Base-by-base conservation (phyloP, 2,797 vertebrate species). In the Squalus acanthias region DNA sequence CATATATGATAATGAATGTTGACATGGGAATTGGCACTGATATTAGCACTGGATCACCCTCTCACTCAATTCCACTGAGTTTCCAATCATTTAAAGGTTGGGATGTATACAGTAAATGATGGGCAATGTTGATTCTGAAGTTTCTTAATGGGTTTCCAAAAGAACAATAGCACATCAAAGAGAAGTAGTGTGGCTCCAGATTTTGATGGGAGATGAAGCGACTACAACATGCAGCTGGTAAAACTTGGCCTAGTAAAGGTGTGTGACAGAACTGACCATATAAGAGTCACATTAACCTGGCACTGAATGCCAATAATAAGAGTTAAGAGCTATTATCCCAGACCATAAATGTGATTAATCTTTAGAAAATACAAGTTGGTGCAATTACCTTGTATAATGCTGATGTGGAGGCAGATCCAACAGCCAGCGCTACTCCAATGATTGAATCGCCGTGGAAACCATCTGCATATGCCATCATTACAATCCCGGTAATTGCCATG, bases 391-490 rank as follows among this genome's bases (percentile, higher is more conserved):
- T 99, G 96, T 99, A 99, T 1, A 99, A 97, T 0, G 99, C 99
- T 24, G 99, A 99, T 0, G 99, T 99, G 20, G 99, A 99, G 96
- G 99, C 99, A 1, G 99, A 99, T 96, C 99, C 99, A 96, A 99
- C 99, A 22, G 99, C 99, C 96, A 99, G 98, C 0, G 99, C 99
- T 96, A 99, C 99, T 17, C 99, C 99, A 70, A 99, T 98, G 97
- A 99, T 99, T 1, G 99, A 99, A 97, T 99, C 99, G 0, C 99
- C 98, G 72, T 99, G 99, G 97, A 99, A 99, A 96, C 99, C 99
- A 96, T 99, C 99, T 95, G 99, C 99, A 96, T 99, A 99, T 0
- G 99, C 99, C 99, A 99, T 99, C 99, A 99, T 99, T 46, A 99
- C 99, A 0, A 99, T 99, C 29, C 99, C 99, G 0, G 99, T 99